Evolutionary conservation across 2,113 vertebrate species (phyloP), one percentile per base, ranked within the genome.

Genomic region (Phocoena phocoena): DNA sequence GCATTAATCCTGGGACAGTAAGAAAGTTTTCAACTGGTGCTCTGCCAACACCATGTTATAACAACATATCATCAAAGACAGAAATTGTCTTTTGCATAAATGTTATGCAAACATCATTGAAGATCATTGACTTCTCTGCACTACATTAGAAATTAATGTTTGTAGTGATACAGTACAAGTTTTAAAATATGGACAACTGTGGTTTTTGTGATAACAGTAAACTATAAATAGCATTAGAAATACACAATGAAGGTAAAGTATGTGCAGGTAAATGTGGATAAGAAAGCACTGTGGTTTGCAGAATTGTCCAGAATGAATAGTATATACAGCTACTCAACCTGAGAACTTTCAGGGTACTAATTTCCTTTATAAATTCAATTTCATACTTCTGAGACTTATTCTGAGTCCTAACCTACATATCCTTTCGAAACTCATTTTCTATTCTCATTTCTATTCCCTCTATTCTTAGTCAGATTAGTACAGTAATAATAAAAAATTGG

Each of bases 291-390:
- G 36, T 60, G 1, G 17, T 71, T 88, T 53, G 21, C 33, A 31
- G 0, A 10, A 68, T n/a, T 4, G 1, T 85, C 41, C 60, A 25
- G 25, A 88, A 74, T 33, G 41, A 95, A 77, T 3, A 25, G 14
- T 0, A 62, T 62, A 87, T 21, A 82, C 2, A 67, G 5, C 6
- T 36, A 85, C 2, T 20, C 33, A 28, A 63, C 8, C 14, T 13
- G 60, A 91, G 80, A 76, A 58, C 18, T 6, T 73, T 50, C 0
- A 6, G 28, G 26, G 17, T 92, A 12, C n/a, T 90, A 50, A 82
- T 88, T 82, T 86, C 38, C 47, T 89, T 89, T 44, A 77, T 31
- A 83, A 76, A 96, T 74, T 96, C 63, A 62, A 28, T 92, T 95
- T 67, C 77, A 77, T 86, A 68, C 15, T 86, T 97, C 53, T 58